phyloP scores from a whole-genome alignment of 2,113 vertebrate species.

The Lathamus discolor region DNA sequence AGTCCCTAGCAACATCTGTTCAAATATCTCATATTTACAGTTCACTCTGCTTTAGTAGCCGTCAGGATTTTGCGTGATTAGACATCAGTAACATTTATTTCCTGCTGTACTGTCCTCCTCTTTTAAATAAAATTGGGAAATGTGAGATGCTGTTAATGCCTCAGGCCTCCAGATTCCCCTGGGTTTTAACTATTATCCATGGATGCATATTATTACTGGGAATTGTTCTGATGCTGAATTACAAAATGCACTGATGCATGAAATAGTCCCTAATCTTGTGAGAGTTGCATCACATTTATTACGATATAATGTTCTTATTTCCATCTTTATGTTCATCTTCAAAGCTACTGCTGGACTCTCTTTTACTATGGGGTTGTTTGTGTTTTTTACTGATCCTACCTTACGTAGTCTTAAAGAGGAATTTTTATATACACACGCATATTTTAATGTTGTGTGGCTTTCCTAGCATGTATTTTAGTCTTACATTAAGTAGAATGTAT shows the following conservation, averaged over 20 bases:
- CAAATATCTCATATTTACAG: background rate
- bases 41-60: background rate
- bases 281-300: background rate
- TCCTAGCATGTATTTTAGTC: background rate
- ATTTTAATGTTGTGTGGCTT: background rate
- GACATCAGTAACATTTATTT: background rate
- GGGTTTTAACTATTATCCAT: background rate
- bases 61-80: background rate
- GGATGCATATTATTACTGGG: background rate
- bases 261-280: background rate
- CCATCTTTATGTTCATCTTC: background rate
- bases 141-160: background rate
- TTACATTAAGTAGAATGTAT: background rate
- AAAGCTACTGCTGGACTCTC: background rate
- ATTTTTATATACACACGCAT: accelerated
- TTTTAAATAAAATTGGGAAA: background rate
- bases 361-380: background rate
- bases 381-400: background rate
- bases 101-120: background rate
- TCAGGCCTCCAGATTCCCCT: background rate
- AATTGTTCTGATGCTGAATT: background rate
- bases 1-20: background rate
- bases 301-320: background rate
- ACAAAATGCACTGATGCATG: background rate
- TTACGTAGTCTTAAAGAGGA: background rate